Base-by-base conservation (phyloP, 2,113 vertebrate species). In the Platysternon megacephalum region DNA sequence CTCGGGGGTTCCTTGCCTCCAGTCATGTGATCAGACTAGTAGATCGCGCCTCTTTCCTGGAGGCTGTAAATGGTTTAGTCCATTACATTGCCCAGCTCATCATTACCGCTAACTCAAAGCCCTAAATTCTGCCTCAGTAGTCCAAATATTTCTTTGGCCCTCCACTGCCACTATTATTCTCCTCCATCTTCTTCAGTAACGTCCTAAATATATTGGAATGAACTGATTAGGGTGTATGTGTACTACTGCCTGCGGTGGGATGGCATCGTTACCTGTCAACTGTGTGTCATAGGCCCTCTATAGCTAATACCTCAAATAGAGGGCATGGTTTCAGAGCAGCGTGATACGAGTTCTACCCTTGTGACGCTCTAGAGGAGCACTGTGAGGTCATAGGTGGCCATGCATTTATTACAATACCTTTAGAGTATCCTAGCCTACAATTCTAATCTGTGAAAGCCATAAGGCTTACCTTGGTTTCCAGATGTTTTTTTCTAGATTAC, bases 281-380 rank as follows among this genome's bases (percentile, higher is more conserved):
- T 11, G 9, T 35, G 8, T 44, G 22, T 39, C 58, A 42, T 0
- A 51, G 44, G 13, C 58, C 65, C 19, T 6, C 8, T 19, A 46
- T 8, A 78, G 42, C 4, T 42, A 46, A 78, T 16, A 78, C 6
- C 74, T 46, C 35, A 26, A 35, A 46, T 21, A 55, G 84, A 84
- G n/a, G 82, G 46, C 49, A 76, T 78, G 48, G 3, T 88, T 92
- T 89, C 74, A 55, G 35, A 91, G 14, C 0, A 0, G 28, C 22
- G 86, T 72, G 28, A 44, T 68, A 80, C 65, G 17, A 82, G 48
- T 84, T 93, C 32, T 92, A 13, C 39, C 35, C 83, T 72, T 84
- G 26, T 78, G 42, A 78, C 1, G 21, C 58, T 53, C 51, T 53
- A 13, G 82, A 82, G 72, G 82, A 44, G 39, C 51, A 28, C 86